These are phyloP conservation scores for Cuculus canorus DNA, from an alignment of 2,797 vertebrate species.

Conservation along the genomic window DNA sequence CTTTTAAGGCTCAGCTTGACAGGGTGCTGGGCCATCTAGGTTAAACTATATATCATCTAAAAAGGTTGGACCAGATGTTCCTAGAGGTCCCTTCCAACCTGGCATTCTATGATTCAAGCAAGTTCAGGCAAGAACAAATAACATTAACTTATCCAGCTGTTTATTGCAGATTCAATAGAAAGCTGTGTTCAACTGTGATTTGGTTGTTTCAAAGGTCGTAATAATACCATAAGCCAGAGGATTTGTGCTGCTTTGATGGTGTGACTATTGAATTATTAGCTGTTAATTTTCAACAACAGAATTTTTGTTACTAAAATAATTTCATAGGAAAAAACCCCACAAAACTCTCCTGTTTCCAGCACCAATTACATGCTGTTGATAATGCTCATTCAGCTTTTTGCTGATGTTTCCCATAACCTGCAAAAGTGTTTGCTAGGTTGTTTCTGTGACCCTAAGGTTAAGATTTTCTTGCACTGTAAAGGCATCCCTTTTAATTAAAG, in stretches of 20 bases:
- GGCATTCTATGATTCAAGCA: not conserved
- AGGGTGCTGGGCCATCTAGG: too few species aligned
- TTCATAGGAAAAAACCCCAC: not conserved
- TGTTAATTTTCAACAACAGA: not conserved
- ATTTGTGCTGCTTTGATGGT: not conserved
- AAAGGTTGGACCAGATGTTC: too few species aligned
- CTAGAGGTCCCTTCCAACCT: too few species aligned
- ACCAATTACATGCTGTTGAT: not conserved
- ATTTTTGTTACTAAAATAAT: not conserved
- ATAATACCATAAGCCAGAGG: not conserved
- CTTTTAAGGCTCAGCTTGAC: too few species aligned
- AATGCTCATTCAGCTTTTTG: not conserved
- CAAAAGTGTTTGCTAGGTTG: not conserved
- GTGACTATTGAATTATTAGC: not conserved
- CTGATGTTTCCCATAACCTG: not conserved
- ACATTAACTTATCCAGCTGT: not conserved
- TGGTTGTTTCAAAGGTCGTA: not conserved
- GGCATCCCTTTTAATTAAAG: not conserved
- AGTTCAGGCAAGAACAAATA: not conserved
- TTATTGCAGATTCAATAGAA: not conserved
- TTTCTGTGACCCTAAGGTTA: not conserved
- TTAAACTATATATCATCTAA: too few species aligned
- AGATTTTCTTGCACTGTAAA: not conserved
- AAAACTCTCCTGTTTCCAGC: not conserved
- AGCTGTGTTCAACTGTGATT: not conserved